Evolutionary conservation across 2,797 vertebrate genomes (phyloP), one percentile per base, ranked within the genome.

Genomic region (Anguilla pacifica): DNA sequence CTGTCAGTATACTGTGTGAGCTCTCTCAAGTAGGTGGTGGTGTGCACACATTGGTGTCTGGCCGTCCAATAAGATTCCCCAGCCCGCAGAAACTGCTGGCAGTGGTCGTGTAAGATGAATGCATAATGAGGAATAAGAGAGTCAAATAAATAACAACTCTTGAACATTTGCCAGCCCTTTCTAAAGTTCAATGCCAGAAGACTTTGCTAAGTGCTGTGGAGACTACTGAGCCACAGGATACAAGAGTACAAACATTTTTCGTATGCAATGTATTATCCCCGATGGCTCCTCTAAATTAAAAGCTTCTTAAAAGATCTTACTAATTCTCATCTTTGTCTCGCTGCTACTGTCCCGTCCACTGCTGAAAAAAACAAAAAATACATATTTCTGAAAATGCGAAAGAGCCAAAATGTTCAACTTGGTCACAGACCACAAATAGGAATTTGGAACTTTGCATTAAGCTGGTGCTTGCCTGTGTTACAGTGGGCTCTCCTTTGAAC

Each of bases 91-190:
- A 46, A 49, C 84, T 70, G 59, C 84, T 64, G 84, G 59, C 15
- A n/a, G 39, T 19, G 19, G 25, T 35, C 17, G n/a, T 22, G n/a
- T 2, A 64, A 15, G 9, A 85, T 15, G 22, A 7, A 2, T 59
- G 2, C 43, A 39, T 85, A 46, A 39, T n/a, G 59, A 28, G 25
- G 1, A 22, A 49, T 70, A 2, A 39, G 28, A 43, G n/a, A 61
- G n/a, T 77, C 46, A 82, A 77, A 77, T 39, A 46, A 46, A 81
- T 81, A 82, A 51, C 25, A 51, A 22, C 79, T 82, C 43, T 82
- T 82, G 79, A 49, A 82, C 25, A 82, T 22, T 51, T 82, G 46
- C 79, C 84, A 70, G 59, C 31, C 35, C 11, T 64, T 64, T 64
- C 17, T 85, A 49, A 43, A n/a, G 61, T 22, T 85, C 28, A 39